Evolutionary conservation across 53 echinoderm and acorn worm genomes (phyloP).

Genomic region (Glandiceps talaboti): DNA sequence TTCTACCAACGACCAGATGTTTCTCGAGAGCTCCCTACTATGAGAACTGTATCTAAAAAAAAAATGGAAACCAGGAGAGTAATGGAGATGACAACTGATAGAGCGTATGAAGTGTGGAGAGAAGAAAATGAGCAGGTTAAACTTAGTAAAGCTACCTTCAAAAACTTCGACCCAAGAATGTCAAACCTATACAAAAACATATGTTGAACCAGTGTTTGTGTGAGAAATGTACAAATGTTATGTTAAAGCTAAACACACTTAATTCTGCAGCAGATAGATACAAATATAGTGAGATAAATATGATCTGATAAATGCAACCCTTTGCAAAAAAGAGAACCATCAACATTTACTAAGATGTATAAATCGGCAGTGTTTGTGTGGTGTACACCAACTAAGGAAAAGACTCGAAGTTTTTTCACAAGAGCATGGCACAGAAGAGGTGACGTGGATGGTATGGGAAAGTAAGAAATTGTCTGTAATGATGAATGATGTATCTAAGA

Average conservation of each 20-base stretch:
- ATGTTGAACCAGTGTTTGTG: conserved; percentile 22
- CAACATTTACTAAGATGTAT: conserved; percentile 13
- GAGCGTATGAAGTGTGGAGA: conserved; percentile 15
- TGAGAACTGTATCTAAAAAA: conserved; percentile 24
- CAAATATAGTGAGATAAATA: conserved; percentile 12
- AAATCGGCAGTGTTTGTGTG: conserved; percentile 26
- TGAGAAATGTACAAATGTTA: conserved; percentile 22
- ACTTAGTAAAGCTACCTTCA: conserved; percentile 31
- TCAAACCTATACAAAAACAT: conserved; percentile 9
- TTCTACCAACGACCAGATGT: not conserved
- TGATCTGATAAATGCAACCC: conserved; percentile 9
- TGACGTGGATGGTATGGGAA: conserved; percentile 9
- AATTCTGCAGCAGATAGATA: not conserved
- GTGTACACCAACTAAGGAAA: not conserved
- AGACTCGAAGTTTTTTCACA: not conserved
- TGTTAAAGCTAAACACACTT: conserved; percentile 16
- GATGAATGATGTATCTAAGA: conserved; percentile 12
- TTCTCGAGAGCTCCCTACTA: conserved; percentile 5
- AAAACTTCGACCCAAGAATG: conserved; percentile 34
- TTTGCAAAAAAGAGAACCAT: conserved; percentile 21
- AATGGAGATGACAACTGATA: conserved; percentile 24
- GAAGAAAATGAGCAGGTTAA: conserved; percentile 20
- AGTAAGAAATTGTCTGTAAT: conserved; percentile 4
- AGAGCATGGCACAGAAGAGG: conserved; percentile 2
- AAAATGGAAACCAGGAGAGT: conserved; percentile 18